Conservation (phyloP, 2,888 invertebrate species). For the Limenitis camilla region DNA sequence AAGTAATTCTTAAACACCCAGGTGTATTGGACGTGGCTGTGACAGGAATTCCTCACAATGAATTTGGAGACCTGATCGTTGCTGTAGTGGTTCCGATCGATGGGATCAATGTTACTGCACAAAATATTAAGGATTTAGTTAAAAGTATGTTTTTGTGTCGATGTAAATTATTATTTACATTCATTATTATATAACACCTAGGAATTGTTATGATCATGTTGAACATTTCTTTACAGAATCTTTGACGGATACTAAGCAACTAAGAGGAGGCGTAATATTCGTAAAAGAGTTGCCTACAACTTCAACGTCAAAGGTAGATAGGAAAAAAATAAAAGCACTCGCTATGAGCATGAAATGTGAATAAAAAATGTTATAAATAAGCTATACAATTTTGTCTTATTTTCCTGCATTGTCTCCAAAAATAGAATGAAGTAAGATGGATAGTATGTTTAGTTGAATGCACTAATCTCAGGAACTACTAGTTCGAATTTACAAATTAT, state of each 20-base stretch:
- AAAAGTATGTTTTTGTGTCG: slow-evolving; percentile 34
- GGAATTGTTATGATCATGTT: no score
- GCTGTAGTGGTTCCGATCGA: slow-evolving; percentile 37
- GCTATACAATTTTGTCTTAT: no score
- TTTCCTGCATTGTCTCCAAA: no score
- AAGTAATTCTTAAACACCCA: slow-evolving; percentile 39
- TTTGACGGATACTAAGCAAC: slow-evolving; percentile 38
- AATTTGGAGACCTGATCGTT: slow-evolving; percentile 41
- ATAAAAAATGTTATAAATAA: no score
- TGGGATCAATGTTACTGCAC: slow-evolving; percentile 30
- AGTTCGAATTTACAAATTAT: no score
- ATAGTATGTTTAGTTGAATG: no score
- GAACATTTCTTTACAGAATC: slow-evolving; percentile 24
- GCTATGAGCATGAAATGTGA: not conserved
- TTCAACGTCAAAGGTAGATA: slow-evolving; percentile 29
- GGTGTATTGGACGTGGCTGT: slow-evolving; percentile 46
- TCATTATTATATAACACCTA: no score
- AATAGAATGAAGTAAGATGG: no score
- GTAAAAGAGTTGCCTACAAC: slow-evolving; percentile 24
- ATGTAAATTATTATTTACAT: no score
- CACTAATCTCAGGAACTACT: no score
- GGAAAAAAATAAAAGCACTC: slow-evolving; percentile 31
- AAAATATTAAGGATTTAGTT: slow-evolving; percentile 41
- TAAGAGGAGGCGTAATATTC: slow-evolving; percentile 42
- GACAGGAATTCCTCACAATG: slow-evolving; percentile 37